Base-by-base conservation (phyloP, 92 coral and sea anemone genomes). In the Zoanthus gigantus region DNA sequence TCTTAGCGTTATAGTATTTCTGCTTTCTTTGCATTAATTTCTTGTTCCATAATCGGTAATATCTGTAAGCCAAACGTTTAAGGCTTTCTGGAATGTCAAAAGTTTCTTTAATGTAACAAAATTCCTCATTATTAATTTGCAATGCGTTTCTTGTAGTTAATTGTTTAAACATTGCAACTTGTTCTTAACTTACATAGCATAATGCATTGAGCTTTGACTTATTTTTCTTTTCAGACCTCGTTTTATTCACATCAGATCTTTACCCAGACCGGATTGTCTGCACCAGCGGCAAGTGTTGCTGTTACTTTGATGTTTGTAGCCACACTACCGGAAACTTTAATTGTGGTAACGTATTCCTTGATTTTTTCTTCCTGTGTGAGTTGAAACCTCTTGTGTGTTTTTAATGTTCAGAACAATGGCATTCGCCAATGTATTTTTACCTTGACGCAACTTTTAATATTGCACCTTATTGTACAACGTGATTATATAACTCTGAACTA, bases 261-360 rank as follows among this genome's bases (percentile, higher is more conserved):
- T 71, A 63, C 74, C 52, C 85, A 81, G 65, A 15, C 85, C 45
- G 85, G 85, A 42, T 46, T 81, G 85, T 81, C 85, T 8, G 60
- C 75, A 46, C 63, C 85, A 12, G 85, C 60, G 66, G 85, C 85
- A 3, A 81, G 85, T 81, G 44, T 81, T 9, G 85, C 85, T 2
- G 75, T 81, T 13, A 28, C 46, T 13, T 14, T 63, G 4, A 11
- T 46, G 85, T 46, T 46, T 42, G 85, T 37, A 12, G 85, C 65
- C 34, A 1, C 46, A 1, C 0, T 81, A 47, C 85, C 85, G 12
- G 63, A 81, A 47, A 9, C 75, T 3, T 7, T 81, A 46, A 18
- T 81, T 65, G 75, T 81, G 85, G 85, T 81, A 81, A 66, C 12
- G 82, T 77, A 53, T 53, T 61, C 65, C 17, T 57, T 57, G 65